A percentile compares a stretch with the other conserved stretches of the same genome.
Evolutionary conservation across 2,888 invertebrate genomes (phyloP).

Genomic region (Magallana nippona): DNA sequence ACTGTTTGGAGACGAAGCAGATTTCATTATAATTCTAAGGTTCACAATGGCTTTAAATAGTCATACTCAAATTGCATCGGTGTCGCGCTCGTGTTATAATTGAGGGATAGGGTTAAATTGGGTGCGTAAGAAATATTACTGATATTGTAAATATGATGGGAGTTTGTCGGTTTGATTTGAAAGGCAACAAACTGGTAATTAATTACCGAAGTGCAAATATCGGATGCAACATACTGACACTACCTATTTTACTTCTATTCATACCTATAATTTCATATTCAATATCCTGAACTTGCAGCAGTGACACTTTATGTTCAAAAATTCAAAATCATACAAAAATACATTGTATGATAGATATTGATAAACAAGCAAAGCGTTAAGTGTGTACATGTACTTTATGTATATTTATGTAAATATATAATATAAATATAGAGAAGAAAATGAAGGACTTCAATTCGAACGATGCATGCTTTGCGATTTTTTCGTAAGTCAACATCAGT

Average conservation of each 20-base stretch:
- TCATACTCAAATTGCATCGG: conserved; percentile 31
- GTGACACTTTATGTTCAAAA: too few relatives aligned
- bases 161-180: conserved; percentile 14
- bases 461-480: too few relatives aligned
- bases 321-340: too few relatives aligned
- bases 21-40: conserved; percentile 20
- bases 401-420: too few relatives aligned
- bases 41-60: conserved; percentile 35
- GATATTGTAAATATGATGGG: conserved; percentile 14
- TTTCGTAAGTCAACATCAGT: too few relatives aligned
- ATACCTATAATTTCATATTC: not conserved
- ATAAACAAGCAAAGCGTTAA: not conserved
- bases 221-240: not conserved
- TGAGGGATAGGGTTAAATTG: conserved; percentile 20
- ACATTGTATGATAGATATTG: not conserved
- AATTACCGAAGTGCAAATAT: not conserved
- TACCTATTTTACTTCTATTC: not conserved
- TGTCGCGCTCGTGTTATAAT: conserved; percentile 26
- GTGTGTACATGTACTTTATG: not conserved
- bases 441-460: too few relatives aligned
- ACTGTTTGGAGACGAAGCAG: conserved; percentile 28
- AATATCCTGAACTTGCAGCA: not conserved
- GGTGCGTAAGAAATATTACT: conserved; percentile 20
- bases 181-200: conserved; percentile 4
- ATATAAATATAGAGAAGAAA: too few relatives aligned